Percentiles rank a stretch among this genome's conserved stretches.
These are phyloP conservation scores for Puntigrus tetrazona DNA, from an alignment of 2,113 vertebrate genomes.

Conservation along the genomic window DNA sequence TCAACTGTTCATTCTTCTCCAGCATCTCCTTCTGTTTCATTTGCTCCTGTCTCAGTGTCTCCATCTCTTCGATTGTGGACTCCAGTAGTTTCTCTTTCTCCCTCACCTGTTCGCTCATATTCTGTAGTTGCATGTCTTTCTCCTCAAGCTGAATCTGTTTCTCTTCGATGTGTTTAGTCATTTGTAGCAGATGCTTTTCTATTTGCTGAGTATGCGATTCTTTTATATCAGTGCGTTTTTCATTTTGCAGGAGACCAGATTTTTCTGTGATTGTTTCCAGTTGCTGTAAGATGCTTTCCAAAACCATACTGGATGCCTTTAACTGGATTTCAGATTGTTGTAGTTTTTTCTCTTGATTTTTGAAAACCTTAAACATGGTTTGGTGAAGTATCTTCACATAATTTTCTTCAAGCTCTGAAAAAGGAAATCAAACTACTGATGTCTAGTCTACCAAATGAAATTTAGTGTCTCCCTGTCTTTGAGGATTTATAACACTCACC, in stretches of 20 bases:
- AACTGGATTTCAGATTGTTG: not conserved
- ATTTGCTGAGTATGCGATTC: not conserved
- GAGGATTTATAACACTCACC: not conserved
- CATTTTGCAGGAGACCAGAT: not conserved
- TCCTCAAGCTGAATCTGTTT: not conserved
- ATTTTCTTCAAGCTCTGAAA: slow-evolving; percentile 2
- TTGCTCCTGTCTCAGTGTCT: slow-evolving; percentile 17
- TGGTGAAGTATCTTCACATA: not conserved
- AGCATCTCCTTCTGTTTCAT: not conserved
- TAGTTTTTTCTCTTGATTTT: not conserved
- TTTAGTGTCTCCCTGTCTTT: not conserved
- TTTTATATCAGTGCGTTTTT: not conserved
- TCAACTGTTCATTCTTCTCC: slow-evolving; percentile 19
- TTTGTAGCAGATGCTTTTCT: not conserved
- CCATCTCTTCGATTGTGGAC: not conserved
- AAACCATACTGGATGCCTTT: not conserved
- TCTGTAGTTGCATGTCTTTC: slow-evolving; percentile 16
- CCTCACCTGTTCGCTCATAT: slow-evolving; percentile 18
- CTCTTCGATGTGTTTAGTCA: not conserved
- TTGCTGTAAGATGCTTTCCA: not conserved
- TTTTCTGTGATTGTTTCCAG: not conserved
- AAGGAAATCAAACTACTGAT: not conserved
- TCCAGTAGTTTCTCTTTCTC: slow-evolving; percentile 14
- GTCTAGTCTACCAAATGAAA: not conserved
- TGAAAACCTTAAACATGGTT: not conserved